Evolutionary conservation across 2,888 invertebrate species (phyloP), one percentile per base, ranked within the genome.

Genomic region (Hedya salicella): DNA sequence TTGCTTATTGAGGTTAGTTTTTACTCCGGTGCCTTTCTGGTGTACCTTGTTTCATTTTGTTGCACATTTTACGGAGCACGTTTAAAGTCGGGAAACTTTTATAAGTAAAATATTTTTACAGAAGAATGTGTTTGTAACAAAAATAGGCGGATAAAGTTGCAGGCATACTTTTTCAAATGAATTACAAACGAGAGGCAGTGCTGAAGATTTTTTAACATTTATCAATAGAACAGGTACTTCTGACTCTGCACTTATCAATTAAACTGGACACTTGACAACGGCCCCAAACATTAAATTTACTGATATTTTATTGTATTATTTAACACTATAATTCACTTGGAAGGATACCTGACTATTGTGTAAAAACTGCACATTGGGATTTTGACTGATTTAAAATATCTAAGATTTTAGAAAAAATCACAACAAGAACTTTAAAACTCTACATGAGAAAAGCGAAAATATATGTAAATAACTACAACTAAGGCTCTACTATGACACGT

Each of bases 161-260:
- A 14, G 19, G 25, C 32, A 19, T 13, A 8, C 1, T 42, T 49
- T 36, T 25, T 30, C 30, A 13, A 11, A 32, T 32, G 9, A 9
- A 17, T 9, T 8, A 21, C 13, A 42, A 48, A 39, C 25, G 5
- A 42, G 44, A 59, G 46, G 57, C 17, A 36, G 52, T 53, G 46
- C 60, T 39, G 64, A 21, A 44, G 19, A 83, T 78, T 78, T 80
- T 75, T 78, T 75, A 81, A 76, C 75, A 80, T 77, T 79, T 80
- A 79, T 78, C 77, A 77, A 80, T 64, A 71, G 70, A 77, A 74
- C 82, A 86, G 85, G 86, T 84, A 85, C 83, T 64, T 73, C 68
- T 75, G 81, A 86, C 85, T 86, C 82, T 74, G 73, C 74, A 70
- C 72, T 77, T 75, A 73, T 48, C 36, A 25, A 46, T 48, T 39